Evolutionary conservation across 2,888 invertebrate species (phyloP).

Genomic region (Pristionchus maxplancki): DNA sequence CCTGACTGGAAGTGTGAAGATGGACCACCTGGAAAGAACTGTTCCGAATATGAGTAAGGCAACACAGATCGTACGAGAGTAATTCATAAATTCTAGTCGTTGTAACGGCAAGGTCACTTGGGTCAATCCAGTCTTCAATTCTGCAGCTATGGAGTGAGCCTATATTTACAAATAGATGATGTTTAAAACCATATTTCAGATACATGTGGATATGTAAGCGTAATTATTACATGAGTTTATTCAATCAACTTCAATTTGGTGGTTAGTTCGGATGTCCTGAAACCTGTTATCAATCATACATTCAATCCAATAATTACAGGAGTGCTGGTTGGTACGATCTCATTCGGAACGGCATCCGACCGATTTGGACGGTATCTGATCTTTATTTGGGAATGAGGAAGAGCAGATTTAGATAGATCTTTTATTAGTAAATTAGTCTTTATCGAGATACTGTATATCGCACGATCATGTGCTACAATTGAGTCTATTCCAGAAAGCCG

Average conservation of each 20-base stretch:
- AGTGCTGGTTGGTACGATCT: conserved; percentile 68
- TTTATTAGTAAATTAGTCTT: too few species aligned
- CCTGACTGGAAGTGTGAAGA: conserved; percentile 63
- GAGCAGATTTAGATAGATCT: too few species aligned
- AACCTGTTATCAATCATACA: too few species aligned
- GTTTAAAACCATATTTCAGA: conserved; percentile 50
- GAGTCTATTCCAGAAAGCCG: conserved; percentile 55
- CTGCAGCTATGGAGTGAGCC: conserved; percentile 69
- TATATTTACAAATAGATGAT: neutral
- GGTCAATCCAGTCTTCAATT: conserved; percentile 68
- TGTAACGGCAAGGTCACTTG: conserved; percentile 67
- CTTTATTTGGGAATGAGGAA: too few species aligned
- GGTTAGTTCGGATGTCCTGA: too few species aligned
- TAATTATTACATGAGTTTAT: conserved; percentile 67
- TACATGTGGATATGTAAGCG: conserved; percentile 73
- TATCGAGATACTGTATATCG: too few species aligned
- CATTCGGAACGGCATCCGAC: conserved; percentile 70
- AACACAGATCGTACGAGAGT: neutral
- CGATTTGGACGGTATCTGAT: conserved; percentile 57
- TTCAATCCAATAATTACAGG: too few species aligned
- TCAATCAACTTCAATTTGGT: conserved; percentile 70
- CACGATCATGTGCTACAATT: neutral
- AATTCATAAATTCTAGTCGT: neutral
- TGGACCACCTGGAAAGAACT: conserved; percentile 67
- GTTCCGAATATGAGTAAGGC: conserved; percentile 60